Conservation (phyloP, 2,797 vertebrate genomes). For the Momotus momota region DNA sequence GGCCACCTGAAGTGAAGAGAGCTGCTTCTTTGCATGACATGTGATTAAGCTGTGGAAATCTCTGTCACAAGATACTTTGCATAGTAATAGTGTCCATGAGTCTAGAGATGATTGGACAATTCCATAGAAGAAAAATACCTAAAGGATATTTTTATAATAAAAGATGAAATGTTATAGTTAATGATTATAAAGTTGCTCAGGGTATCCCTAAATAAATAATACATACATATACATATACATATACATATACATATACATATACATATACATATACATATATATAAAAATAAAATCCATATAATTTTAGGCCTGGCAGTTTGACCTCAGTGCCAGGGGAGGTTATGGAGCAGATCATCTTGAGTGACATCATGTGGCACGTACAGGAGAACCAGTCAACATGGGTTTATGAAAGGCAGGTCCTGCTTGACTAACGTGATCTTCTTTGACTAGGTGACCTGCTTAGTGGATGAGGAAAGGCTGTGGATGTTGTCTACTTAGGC, state of each 20-base stretch:
- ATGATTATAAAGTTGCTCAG: neutral
- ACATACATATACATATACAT: neutral
- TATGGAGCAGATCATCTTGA: too few species aligned
- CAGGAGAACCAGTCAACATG: too few species aligned
- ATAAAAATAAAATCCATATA: too few species aligned
- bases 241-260: neutral
- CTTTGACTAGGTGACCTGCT: too few species aligned
- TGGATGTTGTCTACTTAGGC: too few species aligned
- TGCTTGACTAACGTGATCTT: too few species aligned
- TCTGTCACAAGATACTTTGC: neutral
- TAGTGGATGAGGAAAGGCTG: too few species aligned
- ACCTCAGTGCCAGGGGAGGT: too few species aligned
- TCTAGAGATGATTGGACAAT: neutral
- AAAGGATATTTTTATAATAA: neutral
- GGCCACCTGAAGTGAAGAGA: neutral
- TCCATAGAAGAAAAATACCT: neutral
- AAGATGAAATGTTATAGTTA: neutral
- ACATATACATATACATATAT: neutral
- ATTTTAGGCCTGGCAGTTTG: too few species aligned
- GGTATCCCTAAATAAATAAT: neutral
- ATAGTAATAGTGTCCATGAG: rapidly evolving
- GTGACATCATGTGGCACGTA: too few species aligned
- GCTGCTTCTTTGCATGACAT: neutral
- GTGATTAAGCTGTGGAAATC: neutral
- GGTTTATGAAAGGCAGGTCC: too few species aligned